Evolutionary conservation across 2,797 vertebrate genomes (phyloP).

Genomic region (Arnoldichthys spilopterus): DNA sequence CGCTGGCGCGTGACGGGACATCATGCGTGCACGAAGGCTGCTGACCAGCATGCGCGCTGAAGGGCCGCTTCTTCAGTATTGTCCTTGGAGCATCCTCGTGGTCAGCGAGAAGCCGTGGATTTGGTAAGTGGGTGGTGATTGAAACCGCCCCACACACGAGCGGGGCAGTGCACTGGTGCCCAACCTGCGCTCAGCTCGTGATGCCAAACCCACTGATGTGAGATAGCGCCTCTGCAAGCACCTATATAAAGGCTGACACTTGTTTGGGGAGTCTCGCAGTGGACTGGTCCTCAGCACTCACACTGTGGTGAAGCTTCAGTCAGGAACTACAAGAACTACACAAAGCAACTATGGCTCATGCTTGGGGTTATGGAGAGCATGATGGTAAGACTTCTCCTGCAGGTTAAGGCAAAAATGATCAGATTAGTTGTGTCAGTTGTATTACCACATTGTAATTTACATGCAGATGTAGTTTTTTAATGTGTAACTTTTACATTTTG

Average conservation of each 20-base stretch:
- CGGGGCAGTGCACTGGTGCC: neutral
- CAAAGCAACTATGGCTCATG: slow-evolving; percentile 70
- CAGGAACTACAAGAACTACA: neutral
- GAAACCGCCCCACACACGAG: neutral
- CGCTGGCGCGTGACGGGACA: neutral
- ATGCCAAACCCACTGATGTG: slow-evolving; percentile 55
- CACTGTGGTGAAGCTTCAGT: slow-evolving; percentile 11
- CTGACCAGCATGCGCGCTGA: neutral
- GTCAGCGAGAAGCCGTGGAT: neutral
- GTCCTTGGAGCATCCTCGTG: neutral
- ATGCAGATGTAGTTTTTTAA: no score
- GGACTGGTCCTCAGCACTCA: slow-evolving; percentile 17
- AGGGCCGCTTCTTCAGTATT: neutral
- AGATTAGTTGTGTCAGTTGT: no score
- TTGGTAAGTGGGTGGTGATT: neutral
- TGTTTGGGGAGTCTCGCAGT: slow-evolving; percentile 22
- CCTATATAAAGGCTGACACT: slow-evolving; percentile 60
- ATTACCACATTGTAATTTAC: no score
- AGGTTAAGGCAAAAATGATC: neutral
- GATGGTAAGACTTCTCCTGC: slow-evolving; percentile 71
- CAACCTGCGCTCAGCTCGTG: slow-evolving; percentile 17
- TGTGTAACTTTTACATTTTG: no score
- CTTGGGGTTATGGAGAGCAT: slow-evolving; percentile 76
- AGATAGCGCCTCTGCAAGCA: slow-evolving; percentile 34
- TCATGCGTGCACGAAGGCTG: neutral